These are phyloP conservation scores for Drosophila leonis DNA, from an alignment of 2,888 invertebrate genomes.

Conservation along the genomic window DNA sequence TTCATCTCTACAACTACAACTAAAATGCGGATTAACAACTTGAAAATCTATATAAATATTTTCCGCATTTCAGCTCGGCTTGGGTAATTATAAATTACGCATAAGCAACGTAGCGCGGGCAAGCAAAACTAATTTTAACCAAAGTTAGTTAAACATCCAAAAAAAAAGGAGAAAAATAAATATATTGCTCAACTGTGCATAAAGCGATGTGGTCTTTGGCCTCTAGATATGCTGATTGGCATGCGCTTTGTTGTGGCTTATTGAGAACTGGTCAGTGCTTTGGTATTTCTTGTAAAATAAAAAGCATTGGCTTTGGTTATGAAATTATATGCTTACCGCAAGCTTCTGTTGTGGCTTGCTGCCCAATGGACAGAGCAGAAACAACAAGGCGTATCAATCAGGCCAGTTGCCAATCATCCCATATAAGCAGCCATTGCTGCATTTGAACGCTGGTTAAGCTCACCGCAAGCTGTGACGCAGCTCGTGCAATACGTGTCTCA, in stretches of 20 bases:
- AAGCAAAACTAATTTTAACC: constrained; percentile 9
- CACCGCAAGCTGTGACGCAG: constrained; percentile 68
- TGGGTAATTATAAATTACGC: constrained; percentile 24
- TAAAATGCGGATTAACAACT: neutral
- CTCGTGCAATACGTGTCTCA: constrained; percentile 78
- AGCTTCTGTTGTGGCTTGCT: constrained; percentile 74
- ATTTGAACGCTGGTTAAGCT: constrained; percentile 37
- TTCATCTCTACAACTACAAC: neutral
- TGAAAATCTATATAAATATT: too few species aligned
- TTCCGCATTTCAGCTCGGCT: neutral
- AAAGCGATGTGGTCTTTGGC: constrained; percentile 30
- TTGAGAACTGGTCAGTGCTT: constrained; percentile 31
- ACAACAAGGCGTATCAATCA: constrained; percentile 53
- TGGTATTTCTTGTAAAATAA: constrained; percentile 43
- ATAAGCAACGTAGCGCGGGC: constrained; percentile 23
- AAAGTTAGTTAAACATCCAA: neutral
- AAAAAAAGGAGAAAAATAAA: neutral
- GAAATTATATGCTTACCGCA: constrained; percentile 68
- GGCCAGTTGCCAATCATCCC: constrained; percentile 13
- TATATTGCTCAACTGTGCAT: constrained; percentile 30
- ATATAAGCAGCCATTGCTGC: constrained; percentile 40
- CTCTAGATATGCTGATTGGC: constrained; percentile 29
- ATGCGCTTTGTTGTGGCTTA: constrained; percentile 71
- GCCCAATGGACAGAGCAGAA: constrained; percentile 32
- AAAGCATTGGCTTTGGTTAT: constrained; percentile 39